Conservation (phyloP, 2,888 invertebrate species). For the Caenorhabditis uteleia region DNA sequence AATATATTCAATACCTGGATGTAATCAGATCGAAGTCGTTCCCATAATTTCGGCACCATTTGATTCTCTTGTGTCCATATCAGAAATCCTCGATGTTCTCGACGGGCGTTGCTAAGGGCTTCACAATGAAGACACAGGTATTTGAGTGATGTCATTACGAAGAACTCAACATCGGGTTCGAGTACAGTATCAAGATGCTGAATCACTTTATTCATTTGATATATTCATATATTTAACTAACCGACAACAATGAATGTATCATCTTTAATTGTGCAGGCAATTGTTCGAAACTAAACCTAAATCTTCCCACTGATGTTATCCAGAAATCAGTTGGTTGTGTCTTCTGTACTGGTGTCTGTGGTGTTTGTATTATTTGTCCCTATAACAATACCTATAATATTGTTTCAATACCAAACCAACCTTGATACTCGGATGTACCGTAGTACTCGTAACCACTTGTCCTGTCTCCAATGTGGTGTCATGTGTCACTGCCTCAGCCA, state of each 20-base stretch:
- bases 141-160: slow-evolving; percentile 88
- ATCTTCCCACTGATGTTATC: slow-evolving; percentile 90
- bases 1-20: slow-evolving; percentile 52
- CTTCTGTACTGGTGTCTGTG: slow-evolving; percentile 30
- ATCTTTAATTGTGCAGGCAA: slow-evolving; percentile 90
- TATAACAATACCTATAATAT: background rate
- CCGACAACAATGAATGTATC: slow-evolving; percentile 86
- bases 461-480: slow-evolving; percentile 81
- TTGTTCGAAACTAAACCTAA: slow-evolving; percentile 86
- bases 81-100: slow-evolving; percentile 77
- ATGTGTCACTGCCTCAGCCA: slow-evolving; percentile 84
- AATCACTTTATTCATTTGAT: no score
- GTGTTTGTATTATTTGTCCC: slow-evolving; percentile 21
- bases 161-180: slow-evolving; percentile 90
- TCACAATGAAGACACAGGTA: slow-evolving; percentile 90
- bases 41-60: slow-evolving; percentile 83
- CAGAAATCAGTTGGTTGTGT: slow-evolving; percentile 75
- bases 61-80: slow-evolving; percentile 80
- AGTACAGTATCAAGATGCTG: slow-evolving; percentile 72
- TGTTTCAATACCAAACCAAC: no score
- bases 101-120: slow-evolving; percentile 83
- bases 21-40: slow-evolving; percentile 62
- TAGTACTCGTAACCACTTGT: slow-evolving; percentile 80
- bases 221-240: slow-evolving; percentile 67
- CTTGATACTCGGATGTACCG: slow-evolving; percentile 74